Base-by-base conservation (phyloP, 2,113 vertebrate genomes). In the Brachyhypopomus occidentalis region DNA sequence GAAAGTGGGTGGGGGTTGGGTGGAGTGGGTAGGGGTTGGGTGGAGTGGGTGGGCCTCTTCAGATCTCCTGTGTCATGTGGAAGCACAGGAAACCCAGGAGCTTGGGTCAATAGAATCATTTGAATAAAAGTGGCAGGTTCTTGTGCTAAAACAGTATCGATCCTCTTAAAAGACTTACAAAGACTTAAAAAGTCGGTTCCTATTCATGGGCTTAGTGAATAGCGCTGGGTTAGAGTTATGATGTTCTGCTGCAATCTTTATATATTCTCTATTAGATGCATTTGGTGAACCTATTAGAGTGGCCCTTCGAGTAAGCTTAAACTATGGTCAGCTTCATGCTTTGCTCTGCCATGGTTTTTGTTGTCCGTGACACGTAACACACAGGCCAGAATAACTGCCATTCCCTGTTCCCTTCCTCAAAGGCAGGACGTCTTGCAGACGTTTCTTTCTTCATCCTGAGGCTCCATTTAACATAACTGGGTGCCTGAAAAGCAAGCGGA, bases 381-480 rank as follows among this genome's bases (percentile, higher is more conserved):
- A 17, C 4, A 41, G 36, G 20, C 30, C 9, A 41, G n/a, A 36
- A 16, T 67, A 67, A 71, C 60, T 52, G 52, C 23, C 52, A 9
- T 62, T 11, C 19, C 34, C 41, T n/a, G 62, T 25, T 34, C 22
- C 34, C 64, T 52, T 66, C 72, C n/a, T 67, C 52, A 74, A 80
- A 81, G 8, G 30, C 79, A 75, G 62, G 63, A 79, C 60, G 84
- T 82, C 14, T 55, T 75, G 58, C 45, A 82, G 75, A 81, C 27
- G 2, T 73, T 84, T 66, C 17, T 64, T 83, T 64, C 63, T 66
- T 17, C 52, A 60, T 56, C 55, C 16, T 55, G 22, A n/a, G 41
- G 36, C 55, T 74, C 19, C 25, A 22, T 38, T 52, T 52, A 52
- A 77, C 74, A 20, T 17, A 27, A 14, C 63, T 64, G 67, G 41